Percentiles rank a stretch among this genome's conserved stretches.
phyloP scores from a whole-genome alignment of 2,888 invertebrate genomes.

The Tachina lurida region DNA sequence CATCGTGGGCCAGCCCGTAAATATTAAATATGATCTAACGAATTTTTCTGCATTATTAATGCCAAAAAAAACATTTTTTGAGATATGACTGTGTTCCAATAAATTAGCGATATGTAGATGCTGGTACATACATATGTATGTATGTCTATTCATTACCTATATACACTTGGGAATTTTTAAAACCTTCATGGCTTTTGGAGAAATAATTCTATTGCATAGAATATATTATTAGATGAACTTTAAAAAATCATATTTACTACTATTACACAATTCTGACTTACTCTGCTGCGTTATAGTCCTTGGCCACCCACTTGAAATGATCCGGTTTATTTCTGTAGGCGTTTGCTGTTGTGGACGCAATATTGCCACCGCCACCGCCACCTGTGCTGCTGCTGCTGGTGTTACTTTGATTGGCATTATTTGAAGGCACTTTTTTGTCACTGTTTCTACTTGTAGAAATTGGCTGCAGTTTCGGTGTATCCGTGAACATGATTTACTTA shows the following conservation, averaged over 20 bases:
- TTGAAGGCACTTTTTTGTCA: constrained; percentile 59
- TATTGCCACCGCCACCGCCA: background rate
- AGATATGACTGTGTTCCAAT: too few relatives aligned
- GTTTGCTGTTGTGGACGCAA: constrained; percentile 30
- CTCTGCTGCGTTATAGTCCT: constrained; percentile 26
- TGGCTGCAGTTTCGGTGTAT: constrained; percentile 72
- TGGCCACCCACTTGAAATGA: background rate
- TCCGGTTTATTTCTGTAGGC: constrained; percentile 3
- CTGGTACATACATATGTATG: too few relatives aligned
- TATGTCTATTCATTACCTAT: too few relatives aligned
- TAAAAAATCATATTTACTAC: background rate
- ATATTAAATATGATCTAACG: too few relatives aligned
- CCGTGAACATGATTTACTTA: constrained; percentile 63
- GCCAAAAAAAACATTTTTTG: too few relatives aligned
- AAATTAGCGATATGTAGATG: too few relatives aligned
- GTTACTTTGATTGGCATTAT: constrained; percentile 37
- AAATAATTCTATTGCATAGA: background rate
- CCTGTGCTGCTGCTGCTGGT: constrained; percentile 20
- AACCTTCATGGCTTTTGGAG: background rate
- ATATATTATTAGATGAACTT: background rate
- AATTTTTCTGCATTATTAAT: too few relatives aligned
- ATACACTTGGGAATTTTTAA: too few relatives aligned
- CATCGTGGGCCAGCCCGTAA: too few relatives aligned
- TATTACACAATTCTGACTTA: constrained; percentile 31
- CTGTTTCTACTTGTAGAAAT: constrained; percentile 65